Base-by-base conservation (phyloP, 2,797 vertebrate species). In the Myripristis murdjan region DNA sequence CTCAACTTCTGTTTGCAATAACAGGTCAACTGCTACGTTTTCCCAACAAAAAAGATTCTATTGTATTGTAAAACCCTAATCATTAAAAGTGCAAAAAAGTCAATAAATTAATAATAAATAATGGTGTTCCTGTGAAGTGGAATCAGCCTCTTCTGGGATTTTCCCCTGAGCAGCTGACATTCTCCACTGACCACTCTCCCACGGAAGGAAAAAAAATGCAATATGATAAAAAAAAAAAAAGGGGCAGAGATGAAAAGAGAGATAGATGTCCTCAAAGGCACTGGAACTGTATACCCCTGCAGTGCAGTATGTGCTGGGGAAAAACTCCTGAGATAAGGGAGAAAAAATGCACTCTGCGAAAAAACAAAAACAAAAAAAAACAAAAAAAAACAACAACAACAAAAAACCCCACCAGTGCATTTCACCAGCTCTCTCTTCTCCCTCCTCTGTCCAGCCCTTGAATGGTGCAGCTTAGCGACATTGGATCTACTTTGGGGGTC, bases 401-500 rank as follows among this genome's bases (percentile, higher is more conserved):
- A n/a, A n/a, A n/a, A n/a, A n/a, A n/a, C n/a, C n/a, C n/a, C n/a
- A n/a, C n/a, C n/a, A n/a, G n/a, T n/a, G n/a, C n/a, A n/a, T n/a
- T n/a, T 70, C 24, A 48, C 22, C 20, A 15, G 55, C 56, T 54
- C 39, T 46, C 15, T 54, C 12, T 49, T 20, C 48, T 63, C 26
- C 24, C 3, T 28, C 22, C 31, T 20, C 46, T 39, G 47, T n/a
- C n/a, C n/a, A n/a, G n/a, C n/a, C n/a, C n/a, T 62, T 37, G 23
- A 48, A 39, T 26, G 49, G 55, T 22, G 47, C 15, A 12, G 53
- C 41, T 72, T 70, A 64, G 57, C 79, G 89, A 89, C 83, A 83
- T 87, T 95, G 93, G 91, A 95, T 94, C 91, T 94, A 92, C 91
- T 93, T 81, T 83, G 57, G n/a, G n/a, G 77, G 82, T n/a, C n/a